A percentile compares a stretch with the other conserved stretches of the same genome.
phyloP scores from a whole-genome alignment of 1,140 invertebrate species.

The Tetramorium simillimum region DNA sequence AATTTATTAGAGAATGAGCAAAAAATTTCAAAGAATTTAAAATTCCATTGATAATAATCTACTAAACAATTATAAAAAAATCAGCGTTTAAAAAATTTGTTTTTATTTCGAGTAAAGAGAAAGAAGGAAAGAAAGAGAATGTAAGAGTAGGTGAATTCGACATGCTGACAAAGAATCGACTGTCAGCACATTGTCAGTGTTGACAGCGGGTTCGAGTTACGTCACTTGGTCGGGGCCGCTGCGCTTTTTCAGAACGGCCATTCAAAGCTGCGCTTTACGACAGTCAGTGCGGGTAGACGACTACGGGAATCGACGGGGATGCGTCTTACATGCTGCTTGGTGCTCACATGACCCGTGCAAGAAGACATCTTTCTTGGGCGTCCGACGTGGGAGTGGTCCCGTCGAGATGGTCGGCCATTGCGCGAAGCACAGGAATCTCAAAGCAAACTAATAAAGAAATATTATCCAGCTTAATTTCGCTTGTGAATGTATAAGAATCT shows the following conservation, averaged over 20 bases:
- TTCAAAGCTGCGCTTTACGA: conserved; percentile 71
- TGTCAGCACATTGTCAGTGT: conserved; percentile 77
- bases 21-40: not conserved
- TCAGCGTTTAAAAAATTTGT: not conserved
- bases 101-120: not conserved
- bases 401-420: conserved; percentile 38
- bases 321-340: conserved; percentile 41
- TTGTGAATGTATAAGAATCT: not conserved
- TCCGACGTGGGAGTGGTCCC: conserved; percentile 65
- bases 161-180: conserved; percentile 76
- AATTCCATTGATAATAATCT: not conserved
- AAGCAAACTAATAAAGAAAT: not conserved
- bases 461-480: not conserved
- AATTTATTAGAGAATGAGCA: not conserved
- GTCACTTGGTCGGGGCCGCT: conserved; percentile 78
- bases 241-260: conserved; percentile 79
- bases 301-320: conserved; percentile 57
- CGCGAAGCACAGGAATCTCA: not conserved
- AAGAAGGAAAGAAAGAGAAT: conserved; percentile 22
- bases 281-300: conserved; percentile 68
- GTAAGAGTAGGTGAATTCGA: conserved; percentile 74
- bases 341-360: conserved; percentile 37
- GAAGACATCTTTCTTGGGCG: conserved; percentile 68
- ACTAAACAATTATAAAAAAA: not conserved
- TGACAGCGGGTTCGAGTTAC: conserved; percentile 82